Percentiles rank a stretch among this genome's conserved stretches.
Conservation (phyloP, 2,888 invertebrate genomes). For the Coecobrya sp. region DNA sequence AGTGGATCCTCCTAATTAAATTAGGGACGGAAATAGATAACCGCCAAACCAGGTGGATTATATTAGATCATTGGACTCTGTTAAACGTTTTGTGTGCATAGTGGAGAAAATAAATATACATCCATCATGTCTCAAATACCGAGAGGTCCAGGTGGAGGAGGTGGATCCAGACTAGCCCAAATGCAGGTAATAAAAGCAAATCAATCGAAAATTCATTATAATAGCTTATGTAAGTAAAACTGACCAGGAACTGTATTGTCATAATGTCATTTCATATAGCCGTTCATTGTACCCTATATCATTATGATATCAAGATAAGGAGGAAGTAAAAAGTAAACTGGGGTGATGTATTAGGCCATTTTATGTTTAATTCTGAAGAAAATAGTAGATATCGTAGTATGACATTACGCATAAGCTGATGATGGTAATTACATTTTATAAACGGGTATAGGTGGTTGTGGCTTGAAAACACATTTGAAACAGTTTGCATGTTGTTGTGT, state of each 20-base stretch:
- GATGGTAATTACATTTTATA: constrained; percentile 33
- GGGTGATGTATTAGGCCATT: background rate
- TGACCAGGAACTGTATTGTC: too few relatives aligned
- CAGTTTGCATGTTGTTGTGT: background rate
- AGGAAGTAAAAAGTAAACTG: too few relatives aligned
- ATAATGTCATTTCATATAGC: background rate
- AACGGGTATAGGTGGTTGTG: too few relatives aligned
- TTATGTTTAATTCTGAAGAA: background rate
- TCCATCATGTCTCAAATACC: constrained; percentile 65
- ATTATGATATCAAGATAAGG: background rate
- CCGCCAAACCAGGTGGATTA: too few relatives aligned
- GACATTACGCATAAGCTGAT: constrained; percentile 11
- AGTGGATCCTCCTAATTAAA: too few relatives aligned
- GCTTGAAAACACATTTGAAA: too few relatives aligned
- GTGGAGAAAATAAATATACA: too few relatives aligned
- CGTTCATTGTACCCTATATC: constrained; percentile 23
- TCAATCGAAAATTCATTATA: too few relatives aligned
- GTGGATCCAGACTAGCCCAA: constrained; percentile 73
- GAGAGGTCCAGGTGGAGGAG: constrained; percentile 20
- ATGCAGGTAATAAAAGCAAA: constrained; percentile 63
- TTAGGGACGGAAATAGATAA: too few relatives aligned
- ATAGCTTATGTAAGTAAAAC: too few relatives aligned
- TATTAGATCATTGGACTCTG: too few relatives aligned
- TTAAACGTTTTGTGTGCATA: too few relatives aligned
- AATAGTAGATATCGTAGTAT: background rate